phyloP scores from a whole-genome alignment of 2,797 vertebrate genomes.

The Acanthurus lineatus region DNA sequence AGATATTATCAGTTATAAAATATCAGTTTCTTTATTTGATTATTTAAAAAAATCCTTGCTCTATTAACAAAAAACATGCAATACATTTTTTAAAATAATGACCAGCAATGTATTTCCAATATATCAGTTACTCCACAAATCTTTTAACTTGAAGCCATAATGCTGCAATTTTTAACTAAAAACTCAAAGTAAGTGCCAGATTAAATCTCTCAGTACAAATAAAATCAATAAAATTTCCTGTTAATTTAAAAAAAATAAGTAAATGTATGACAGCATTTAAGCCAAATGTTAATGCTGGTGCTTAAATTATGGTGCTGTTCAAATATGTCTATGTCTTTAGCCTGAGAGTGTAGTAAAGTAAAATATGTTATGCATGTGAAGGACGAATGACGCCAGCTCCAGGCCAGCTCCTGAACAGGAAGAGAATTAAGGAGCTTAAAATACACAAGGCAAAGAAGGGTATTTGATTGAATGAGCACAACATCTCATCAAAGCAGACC shows the following conservation, averaged over 20 bases:
- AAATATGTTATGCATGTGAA: background rate
- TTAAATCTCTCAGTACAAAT: background rate
- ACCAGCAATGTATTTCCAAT: background rate
- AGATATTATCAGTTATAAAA: background rate
- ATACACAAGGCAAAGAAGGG: background rate
- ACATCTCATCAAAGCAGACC: conserved; percentile 11
- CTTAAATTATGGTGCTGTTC: background rate
- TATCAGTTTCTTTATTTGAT: background rate
- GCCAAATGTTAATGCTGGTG: background rate
- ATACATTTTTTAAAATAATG: too few relatives aligned
- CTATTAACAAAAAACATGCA: background rate
- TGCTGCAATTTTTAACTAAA: background rate
- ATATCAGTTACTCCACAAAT: background rate
- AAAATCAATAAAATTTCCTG: background rate
- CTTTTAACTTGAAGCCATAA: background rate
- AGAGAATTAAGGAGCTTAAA: background rate
- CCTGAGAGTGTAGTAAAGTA: background rate
- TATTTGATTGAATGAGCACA: conserved; percentile 4
- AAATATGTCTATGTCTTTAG: background rate
- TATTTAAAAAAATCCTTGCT: background rate
- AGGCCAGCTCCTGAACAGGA: background rate
- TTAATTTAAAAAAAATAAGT: background rate
- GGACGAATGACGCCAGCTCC: background rate
- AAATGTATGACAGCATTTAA: background rate
- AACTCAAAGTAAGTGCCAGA: background rate